Evolutionary conservation across 2,888 invertebrate genomes (phyloP).

Genomic region (Philaethria dido): DNA sequence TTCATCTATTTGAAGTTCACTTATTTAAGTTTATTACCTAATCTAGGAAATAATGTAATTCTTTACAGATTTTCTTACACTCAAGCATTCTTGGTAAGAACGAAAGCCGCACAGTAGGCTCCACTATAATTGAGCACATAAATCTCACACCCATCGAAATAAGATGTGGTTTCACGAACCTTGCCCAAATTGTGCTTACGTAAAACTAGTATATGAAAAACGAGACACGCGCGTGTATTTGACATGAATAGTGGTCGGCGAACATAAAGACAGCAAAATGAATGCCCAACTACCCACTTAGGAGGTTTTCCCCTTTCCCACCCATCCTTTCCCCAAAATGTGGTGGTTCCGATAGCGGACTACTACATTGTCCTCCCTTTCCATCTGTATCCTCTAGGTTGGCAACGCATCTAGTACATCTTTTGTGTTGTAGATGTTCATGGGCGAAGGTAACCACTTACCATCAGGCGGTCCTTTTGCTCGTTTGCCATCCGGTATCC

Average conservation of each 20-base stretch:
- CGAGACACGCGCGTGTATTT: conserved; percentile 26
- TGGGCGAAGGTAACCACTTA: too few relatives aligned
- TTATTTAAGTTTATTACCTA: background rate
- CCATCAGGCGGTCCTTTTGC: too few relatives aligned
- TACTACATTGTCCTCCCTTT: too few relatives aligned
- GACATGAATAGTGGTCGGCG: conserved; percentile 17
- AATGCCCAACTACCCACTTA: background rate
- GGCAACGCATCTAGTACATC: too few relatives aligned
- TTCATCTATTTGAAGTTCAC: too few relatives aligned
- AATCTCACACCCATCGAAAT: conserved; percentile 71
- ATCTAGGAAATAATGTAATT: conserved; percentile 25
- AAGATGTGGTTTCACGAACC: conserved; percentile 54
- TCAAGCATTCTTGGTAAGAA: conserved; percentile 41
- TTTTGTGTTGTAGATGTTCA: too few relatives aligned
- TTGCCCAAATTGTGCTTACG: conserved; percentile 38
- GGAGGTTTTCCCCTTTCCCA: too few relatives aligned
- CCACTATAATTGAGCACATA: conserved; percentile 72
- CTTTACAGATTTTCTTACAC: conserved; percentile 34
- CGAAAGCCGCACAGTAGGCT: conserved; percentile 56
- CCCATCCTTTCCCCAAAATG: too few relatives aligned
- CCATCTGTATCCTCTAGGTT: too few relatives aligned
- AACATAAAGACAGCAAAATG: conserved; percentile 5
- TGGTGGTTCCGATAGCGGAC: too few relatives aligned
- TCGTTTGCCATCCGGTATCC: too few relatives aligned
- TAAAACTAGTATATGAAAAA: conserved; percentile 32